Base-by-base conservation (phyloP, 2,888 invertebrate genomes). In the Malacosoma neustria region DNA sequence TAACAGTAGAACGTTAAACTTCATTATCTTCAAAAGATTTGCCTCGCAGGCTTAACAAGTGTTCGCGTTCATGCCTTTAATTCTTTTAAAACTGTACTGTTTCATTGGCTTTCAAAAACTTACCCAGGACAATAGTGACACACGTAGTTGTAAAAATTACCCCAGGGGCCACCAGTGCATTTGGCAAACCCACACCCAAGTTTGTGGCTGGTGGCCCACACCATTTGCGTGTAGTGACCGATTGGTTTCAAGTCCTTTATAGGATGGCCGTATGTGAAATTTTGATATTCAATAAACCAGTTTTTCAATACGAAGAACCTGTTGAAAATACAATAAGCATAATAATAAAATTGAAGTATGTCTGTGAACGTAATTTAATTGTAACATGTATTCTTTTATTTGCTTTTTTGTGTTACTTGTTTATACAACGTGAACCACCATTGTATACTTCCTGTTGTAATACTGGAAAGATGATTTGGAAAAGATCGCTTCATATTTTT, bases 61-160 rank as follows among this genome's bases (percentile, higher is more conserved):
- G n/a, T n/a, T n/a, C n/a, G n/a, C n/a, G n/a, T n/a, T n/a, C n/a
- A n/a, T n/a, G n/a, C n/a, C n/a, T n/a, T n/a, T n/a, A n/a, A n/a
- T n/a, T n/a, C n/a, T n/a, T n/a, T n/a, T n/a, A n/a, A n/a, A n/a
- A n/a, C n/a, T 22, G 9, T 22, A 22, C 5, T 22, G 7, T 22
- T 22, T 7, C 9, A 22, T 22, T 22, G 2, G 22, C 7, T 22
- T 22, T 22, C 9, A 9, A 30, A 33, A 39, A 86, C 90, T 90
- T 86, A 93, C 94, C 89, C 90, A 12, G 94, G 94, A 59, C 94
- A 94, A 67, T 94, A 94, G 77, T 94, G 93, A 71, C 94, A 94
- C 14, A 94, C 91, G 66, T 94, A 94, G 69, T 92, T 93, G 73
- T 89, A 94, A 71, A 91, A 94, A 11, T 88, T 76, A 41, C 85